Conservation (phyloP, 2,113 vertebrate genomes). For the Nyctibius bracteatus region DNA sequence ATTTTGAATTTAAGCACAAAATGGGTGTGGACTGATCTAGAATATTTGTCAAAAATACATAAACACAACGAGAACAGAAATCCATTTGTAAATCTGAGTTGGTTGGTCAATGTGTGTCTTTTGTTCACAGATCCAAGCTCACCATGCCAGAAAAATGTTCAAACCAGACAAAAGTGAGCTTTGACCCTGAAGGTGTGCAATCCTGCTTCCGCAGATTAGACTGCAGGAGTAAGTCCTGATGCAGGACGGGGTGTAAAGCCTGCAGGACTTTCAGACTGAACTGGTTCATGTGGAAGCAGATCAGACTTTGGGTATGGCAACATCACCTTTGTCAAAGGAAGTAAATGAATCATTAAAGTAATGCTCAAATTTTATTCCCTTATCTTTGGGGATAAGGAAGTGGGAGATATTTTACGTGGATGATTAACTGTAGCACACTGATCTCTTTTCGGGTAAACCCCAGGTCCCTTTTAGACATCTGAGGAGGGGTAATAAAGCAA, state of each 20-base stretch:
- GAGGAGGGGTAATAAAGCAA: neutral
- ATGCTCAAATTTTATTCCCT: neutral
- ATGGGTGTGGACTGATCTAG: neutral
- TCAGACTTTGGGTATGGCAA: neutral
- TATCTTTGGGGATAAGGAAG: neutral
- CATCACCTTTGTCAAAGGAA: too few relatives aligned
- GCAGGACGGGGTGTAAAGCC: neutral
- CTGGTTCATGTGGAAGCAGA: neutral
- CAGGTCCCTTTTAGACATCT: neutral
- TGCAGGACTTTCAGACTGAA: neutral
- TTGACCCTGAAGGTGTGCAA: neutral
- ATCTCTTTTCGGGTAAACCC: neutral
- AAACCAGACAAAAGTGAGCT: neutral
- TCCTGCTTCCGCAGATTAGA: neutral
- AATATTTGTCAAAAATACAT: neutral
- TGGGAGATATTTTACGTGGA: neutral
- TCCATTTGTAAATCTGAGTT: neutral
- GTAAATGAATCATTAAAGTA: neutral
- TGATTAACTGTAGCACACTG: accelerated
- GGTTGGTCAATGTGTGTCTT: neutral
- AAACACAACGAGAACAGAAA: neutral
- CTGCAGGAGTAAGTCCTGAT: neutral
- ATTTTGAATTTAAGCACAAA: neutral
- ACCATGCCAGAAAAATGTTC: neutral
- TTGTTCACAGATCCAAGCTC: neutral